phyloP scores from a whole-genome alignment of 2,113 vertebrate species.

The Marmota flaviventris region DNA sequence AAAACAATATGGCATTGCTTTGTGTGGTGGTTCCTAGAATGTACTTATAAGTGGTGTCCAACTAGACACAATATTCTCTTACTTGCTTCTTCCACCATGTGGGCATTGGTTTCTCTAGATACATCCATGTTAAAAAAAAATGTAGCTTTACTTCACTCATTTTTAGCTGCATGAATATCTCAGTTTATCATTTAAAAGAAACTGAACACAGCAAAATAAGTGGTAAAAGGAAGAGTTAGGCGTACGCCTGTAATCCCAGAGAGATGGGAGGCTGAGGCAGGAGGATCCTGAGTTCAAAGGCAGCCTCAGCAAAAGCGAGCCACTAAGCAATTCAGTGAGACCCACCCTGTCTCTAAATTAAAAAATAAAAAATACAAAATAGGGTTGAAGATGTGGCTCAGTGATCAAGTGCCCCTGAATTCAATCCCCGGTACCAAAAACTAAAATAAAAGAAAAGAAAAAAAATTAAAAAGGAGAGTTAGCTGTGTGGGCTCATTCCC shows the following conservation, averaged over 20 bases:
- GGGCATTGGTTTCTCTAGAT: neutral
- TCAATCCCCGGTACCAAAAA: no score
- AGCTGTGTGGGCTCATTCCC: neutral
- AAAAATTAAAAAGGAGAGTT: no score
- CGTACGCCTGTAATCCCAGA: no score
- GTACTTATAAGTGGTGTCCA: neutral
- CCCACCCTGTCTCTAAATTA: no score
- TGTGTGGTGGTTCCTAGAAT: constrained; percentile 20
- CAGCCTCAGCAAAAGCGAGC: no score
- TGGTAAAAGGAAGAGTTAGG: neutral
- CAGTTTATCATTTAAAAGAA: constrained; percentile 13
- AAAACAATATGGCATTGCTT: constrained; percentile 40
- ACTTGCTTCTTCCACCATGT: neutral
- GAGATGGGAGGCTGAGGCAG: no score
- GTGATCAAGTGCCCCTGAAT: no score
- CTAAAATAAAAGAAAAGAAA: no score
- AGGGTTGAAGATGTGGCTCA: no score
- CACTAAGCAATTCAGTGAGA: no score
- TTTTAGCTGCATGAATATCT: neutral
- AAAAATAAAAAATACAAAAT: no score
- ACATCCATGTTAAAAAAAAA: neutral
- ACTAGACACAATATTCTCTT: neutral
- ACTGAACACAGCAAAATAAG: neutral
- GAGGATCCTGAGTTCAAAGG: no score
- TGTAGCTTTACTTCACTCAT: neutral